Conservation (phyloP, 2,113 vertebrate species). For the Mesoclemmys tuberculata region DNA sequence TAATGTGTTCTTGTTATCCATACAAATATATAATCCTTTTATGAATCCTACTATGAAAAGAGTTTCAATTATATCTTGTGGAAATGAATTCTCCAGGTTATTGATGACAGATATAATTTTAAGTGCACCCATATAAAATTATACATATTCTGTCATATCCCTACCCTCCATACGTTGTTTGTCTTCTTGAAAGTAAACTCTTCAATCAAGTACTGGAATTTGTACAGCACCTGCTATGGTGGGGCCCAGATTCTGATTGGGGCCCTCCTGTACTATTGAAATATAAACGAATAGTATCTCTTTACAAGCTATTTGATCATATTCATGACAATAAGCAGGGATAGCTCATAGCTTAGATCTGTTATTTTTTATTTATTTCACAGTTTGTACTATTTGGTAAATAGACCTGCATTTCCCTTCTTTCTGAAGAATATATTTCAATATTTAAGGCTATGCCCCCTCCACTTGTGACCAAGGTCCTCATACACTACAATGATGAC, state of each 20-base stretch:
- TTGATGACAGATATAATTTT: rapidly evolving
- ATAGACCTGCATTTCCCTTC: not conserved
- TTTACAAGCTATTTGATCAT: not conserved
- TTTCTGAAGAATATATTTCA: not conserved
- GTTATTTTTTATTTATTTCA: not conserved
- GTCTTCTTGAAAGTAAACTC: not conserved
- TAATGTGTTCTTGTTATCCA: rapidly evolving
- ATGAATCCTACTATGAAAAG: not conserved
- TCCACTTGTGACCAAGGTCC: not conserved
- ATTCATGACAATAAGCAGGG: not conserved
- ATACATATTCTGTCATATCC: not conserved
- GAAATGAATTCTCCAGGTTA: rapidly evolving
- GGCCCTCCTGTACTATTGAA: not conserved
- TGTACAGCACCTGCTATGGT: not conserved
- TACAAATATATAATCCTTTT: not conserved
- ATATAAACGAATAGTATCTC: not conserved
- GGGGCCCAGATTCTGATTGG: not conserved
- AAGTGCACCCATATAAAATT: not conserved
- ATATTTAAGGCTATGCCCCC: not conserved
- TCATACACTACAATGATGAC: not conserved
- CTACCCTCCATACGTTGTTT: not conserved
- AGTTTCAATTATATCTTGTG: not conserved
- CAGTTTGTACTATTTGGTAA: not conserved
- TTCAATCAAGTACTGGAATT: not conserved
- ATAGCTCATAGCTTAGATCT: not conserved